Conservation (phyloP, 2,797 vertebrate species). For the Chelmon rostratus region DNA sequence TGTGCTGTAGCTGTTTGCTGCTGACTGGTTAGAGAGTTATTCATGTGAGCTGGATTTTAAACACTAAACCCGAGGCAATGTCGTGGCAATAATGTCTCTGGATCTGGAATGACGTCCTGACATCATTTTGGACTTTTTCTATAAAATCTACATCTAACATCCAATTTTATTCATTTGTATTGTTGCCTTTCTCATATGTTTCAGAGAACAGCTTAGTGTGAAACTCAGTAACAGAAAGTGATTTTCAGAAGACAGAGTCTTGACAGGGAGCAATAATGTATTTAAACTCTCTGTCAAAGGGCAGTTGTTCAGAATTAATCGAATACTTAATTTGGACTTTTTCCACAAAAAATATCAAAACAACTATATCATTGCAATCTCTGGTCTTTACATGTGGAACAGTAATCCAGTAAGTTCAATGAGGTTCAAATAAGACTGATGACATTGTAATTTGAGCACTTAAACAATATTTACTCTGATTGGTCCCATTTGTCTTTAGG, state of each 20-base stretch:
- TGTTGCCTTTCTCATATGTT: background rate
- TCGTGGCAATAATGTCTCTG: conserved; percentile 12
- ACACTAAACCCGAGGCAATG: conserved; percentile 25
- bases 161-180: background rate
- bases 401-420: background rate
- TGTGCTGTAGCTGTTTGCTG: conserved; percentile 62
- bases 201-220: background rate
- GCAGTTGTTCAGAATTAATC: background rate
- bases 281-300: background rate
- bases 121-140: background rate
- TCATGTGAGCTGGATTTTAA: conserved; percentile 48
- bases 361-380: background rate
- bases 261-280: background rate
- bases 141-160: background rate
- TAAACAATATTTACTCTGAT: conserved; percentile 12
- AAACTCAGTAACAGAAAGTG: background rate
- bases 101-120: conserved; percentile 8
- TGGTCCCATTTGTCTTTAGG: conserved; percentile 80
- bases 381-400: background rate
- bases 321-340: background rate
- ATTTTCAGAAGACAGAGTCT: background rate
- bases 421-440: background rate
- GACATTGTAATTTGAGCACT: conserved; percentile 11
- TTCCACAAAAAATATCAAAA: background rate
- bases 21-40: conserved; percentile 34